Conservation (phyloP, 1,140 invertebrate genomes). For the Drosophila orosa region DNA sequence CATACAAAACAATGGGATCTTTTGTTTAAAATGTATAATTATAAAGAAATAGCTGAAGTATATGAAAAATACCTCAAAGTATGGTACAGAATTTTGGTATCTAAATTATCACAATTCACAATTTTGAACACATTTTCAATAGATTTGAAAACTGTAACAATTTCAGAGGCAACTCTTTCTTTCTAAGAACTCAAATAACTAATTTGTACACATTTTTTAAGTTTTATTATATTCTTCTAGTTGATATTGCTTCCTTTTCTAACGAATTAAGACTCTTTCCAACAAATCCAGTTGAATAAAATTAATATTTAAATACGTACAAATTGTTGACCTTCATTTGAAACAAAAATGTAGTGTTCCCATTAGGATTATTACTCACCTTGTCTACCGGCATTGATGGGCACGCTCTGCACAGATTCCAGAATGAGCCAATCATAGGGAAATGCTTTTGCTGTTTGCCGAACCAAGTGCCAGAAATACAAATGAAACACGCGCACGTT, state of each 20-base stretch:
- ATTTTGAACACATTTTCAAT: background rate
- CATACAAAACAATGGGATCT: background rate
- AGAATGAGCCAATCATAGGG: conserved; percentile 96
- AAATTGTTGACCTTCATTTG: background rate
- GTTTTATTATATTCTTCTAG: too few relatives aligned
- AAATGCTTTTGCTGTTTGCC: conserved; percentile 71
- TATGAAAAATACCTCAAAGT: background rate
- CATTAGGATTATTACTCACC: conserved; percentile 86
- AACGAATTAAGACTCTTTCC: too few relatives aligned
- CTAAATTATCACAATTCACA: background rate
- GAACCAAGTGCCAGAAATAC: conserved; percentile 68
- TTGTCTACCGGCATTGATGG: conserved; percentile 97
- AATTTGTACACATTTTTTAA: too few relatives aligned
- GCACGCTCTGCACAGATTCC: conserved; percentile 96
- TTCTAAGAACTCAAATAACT: background rate
- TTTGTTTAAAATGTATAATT: background rate
- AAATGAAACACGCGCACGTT: conserved; percentile 65
- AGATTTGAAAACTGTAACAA: background rate
- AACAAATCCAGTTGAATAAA: background rate
- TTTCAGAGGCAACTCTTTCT: too few relatives aligned
- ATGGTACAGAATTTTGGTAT: background rate
- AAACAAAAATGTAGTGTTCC: background rate
- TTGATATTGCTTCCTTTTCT: too few relatives aligned
- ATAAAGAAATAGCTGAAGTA: background rate
- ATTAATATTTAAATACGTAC: background rate